Conservation (phyloP, 2,113 vertebrate species). For the Antennarius striatus region DNA sequence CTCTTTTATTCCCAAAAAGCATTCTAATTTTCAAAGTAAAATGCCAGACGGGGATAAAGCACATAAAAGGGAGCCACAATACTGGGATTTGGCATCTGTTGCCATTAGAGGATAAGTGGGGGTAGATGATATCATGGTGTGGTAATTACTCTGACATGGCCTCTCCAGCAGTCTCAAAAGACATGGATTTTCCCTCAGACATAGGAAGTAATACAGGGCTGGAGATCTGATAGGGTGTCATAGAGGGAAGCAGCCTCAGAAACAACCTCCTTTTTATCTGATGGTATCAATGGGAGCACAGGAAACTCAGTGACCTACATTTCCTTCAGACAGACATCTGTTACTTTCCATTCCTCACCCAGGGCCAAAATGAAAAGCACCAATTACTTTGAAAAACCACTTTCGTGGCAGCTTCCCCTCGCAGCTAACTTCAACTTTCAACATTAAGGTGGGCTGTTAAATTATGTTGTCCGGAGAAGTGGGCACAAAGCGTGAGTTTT, state of each 20-base stretch:
- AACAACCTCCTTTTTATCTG: slow-evolving; percentile 58
- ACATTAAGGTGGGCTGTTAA: slow-evolving; percentile 32
- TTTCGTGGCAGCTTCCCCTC: slow-evolving; percentile 16
- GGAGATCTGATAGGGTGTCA: slow-evolving; percentile 53
- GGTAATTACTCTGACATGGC: slow-evolving; percentile 66
- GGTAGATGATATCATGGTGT: slow-evolving; percentile 61
- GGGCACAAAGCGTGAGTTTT: slow-evolving; percentile 33
- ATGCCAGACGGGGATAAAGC: slow-evolving; percentile 18
- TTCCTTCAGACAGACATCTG: slow-evolving; percentile 60
- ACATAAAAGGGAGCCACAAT: slow-evolving; percentile 21
- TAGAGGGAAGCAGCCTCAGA: slow-evolving; percentile 43
- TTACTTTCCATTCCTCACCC: slow-evolving; percentile 48
- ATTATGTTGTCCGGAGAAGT: slow-evolving; percentile 33
- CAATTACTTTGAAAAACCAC: slow-evolving; percentile 59
- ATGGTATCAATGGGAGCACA: slow-evolving; percentile 55
- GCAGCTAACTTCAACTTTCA: slow-evolving; percentile 29
- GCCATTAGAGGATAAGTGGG: slow-evolving; percentile 42
- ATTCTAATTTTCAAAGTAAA: slow-evolving; percentile 29
- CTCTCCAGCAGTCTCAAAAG: slow-evolving; percentile 50
- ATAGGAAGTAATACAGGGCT: slow-evolving; percentile 56
- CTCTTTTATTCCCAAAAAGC: slow-evolving; percentile 11
- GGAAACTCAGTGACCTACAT: slow-evolving; percentile 72
- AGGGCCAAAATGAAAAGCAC: slow-evolving; percentile 40
- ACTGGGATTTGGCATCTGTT: slow-evolving; percentile 29
- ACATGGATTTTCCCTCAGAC: slow-evolving; percentile 56